These are phyloP conservation scores for Takifugu ocellatus DNA, from an alignment of 2,797 vertebrate genomes.

Conservation along the genomic window DNA sequence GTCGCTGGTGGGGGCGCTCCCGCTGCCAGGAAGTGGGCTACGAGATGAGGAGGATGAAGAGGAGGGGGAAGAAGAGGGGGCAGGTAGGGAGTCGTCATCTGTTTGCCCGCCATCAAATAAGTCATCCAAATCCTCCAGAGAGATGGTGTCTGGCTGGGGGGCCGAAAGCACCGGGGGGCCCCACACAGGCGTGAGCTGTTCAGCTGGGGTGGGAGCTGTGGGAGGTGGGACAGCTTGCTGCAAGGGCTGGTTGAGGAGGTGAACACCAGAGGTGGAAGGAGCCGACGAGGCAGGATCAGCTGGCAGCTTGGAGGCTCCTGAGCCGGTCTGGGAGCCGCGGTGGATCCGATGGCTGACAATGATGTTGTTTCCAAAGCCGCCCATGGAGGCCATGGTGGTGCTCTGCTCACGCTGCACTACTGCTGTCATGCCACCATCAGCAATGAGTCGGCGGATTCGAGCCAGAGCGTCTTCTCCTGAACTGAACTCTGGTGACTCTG, in stretches of 20 bases:
- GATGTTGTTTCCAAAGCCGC: conserved; percentile 97
- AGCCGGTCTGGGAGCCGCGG: conserved; percentile 92
- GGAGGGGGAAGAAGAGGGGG: conserved; percentile 56
- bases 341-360: conserved; percentile 98
- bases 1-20: conserved; percentile 48
- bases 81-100: conserved; percentile 46
- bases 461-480: conserved; percentile 89
- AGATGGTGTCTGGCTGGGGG: conserved; percentile 16
- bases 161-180: conserved; percentile 17
- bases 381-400: conserved; percentile 99
- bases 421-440: conserved; percentile 95
- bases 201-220: conserved; percentile 10
- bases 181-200: conserved; percentile 35
- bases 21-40: conserved; percentile 38
- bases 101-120: conserved; percentile 51
- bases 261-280: conserved; percentile 63
- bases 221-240: background rate
- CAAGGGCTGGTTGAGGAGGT: conserved; percentile 10
- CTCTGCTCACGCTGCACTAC: conserved; percentile 98
- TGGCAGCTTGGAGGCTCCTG: conserved; percentile 63
- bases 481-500: conserved; percentile 78
- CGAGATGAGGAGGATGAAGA: conserved; percentile 49
- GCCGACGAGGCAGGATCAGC: conserved; percentile 13
- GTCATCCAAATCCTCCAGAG: conserved; percentile 53
- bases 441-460: conserved; percentile 93